Conservation (phyloP, 2,797 vertebrate species). For the Cephalopachus bancanus region DNA sequence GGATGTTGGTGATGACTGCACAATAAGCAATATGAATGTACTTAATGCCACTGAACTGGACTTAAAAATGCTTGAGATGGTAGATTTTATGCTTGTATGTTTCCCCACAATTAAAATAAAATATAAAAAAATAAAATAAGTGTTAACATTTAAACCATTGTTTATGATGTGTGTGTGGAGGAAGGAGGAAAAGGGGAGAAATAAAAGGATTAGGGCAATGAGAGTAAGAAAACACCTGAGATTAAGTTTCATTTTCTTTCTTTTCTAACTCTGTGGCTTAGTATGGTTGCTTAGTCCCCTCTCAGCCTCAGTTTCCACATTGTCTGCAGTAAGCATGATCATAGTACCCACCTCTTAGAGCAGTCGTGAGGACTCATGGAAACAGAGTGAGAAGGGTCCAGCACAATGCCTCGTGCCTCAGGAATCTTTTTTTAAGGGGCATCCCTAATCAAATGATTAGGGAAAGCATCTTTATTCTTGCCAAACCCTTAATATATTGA, state of each 20-base stretch:
- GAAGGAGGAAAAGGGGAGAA: neutral
- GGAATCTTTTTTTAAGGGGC: neutral
- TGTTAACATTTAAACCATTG: neutral
- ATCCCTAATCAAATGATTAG: neutral
- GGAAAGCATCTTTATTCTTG: neutral
- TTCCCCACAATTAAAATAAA: slow-evolving; percentile 26
- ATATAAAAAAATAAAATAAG: neutral
- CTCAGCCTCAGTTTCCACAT: neutral
- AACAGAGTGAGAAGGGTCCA: neutral
- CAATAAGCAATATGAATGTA: neutral
- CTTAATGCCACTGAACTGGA: neutral
- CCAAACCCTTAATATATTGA: neutral
- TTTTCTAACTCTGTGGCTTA: neutral
- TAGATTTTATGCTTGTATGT: neutral
- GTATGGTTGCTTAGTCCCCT: neutral
- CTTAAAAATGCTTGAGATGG: neutral
- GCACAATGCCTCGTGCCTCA: neutral
- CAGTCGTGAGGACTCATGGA: neutral
- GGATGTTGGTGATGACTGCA: neutral
- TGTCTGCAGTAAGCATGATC: neutral
- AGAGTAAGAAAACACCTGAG: neutral
- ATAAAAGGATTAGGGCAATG: neutral
- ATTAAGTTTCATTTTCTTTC: neutral
- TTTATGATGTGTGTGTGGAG: neutral
- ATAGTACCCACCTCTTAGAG: neutral